Percentiles rank a stretch among this genome's conserved stretches.
These are phyloP conservation scores for Rotaria sp. DNA, from an alignment of 2,888 invertebrate species.

Conservation along the genomic window DNA sequence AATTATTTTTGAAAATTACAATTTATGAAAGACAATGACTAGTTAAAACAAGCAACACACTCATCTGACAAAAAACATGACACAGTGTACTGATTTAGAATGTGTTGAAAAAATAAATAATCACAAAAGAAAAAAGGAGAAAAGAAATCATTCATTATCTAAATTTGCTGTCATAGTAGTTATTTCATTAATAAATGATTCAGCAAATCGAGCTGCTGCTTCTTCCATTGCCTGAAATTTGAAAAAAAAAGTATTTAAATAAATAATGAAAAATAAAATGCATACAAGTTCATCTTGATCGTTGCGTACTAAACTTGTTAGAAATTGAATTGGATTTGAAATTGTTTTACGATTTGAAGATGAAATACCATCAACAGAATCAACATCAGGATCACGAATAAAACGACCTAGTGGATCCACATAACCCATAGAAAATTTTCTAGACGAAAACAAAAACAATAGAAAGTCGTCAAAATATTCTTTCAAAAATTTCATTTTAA, in stretches of 20 bases:
- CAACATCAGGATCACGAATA: conserved; percentile 20
- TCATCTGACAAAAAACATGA: not conserved
- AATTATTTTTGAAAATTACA: not conserved
- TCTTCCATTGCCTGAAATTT: not conserved
- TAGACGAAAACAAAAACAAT: not conserved
- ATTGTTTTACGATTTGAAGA: not conserved
- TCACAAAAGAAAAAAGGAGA: not conserved
- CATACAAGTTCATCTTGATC: not conserved
- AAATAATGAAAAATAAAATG: not conserved
- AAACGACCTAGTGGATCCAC: conserved; percentile 5
- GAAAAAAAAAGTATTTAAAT: not conserved
- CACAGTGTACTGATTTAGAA: not conserved
- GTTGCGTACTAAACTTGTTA: not conserved
- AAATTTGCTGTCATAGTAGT: not conserved
- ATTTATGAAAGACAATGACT: not conserved
- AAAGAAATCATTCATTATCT: not conserved
- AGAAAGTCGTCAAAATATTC: not conserved
- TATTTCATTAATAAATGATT: conserved; percentile 21
- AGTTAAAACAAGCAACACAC: not conserved
- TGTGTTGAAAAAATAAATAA: not conserved
- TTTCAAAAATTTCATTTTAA: not conserved
- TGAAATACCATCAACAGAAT: not conserved
- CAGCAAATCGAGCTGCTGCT: not conserved
- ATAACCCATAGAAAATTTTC: conserved; percentile 14
- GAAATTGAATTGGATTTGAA: not conserved